Evolutionary conservation across 2,888 invertebrate genomes (phyloP).

Genomic region (Pammene aurita): DNA sequence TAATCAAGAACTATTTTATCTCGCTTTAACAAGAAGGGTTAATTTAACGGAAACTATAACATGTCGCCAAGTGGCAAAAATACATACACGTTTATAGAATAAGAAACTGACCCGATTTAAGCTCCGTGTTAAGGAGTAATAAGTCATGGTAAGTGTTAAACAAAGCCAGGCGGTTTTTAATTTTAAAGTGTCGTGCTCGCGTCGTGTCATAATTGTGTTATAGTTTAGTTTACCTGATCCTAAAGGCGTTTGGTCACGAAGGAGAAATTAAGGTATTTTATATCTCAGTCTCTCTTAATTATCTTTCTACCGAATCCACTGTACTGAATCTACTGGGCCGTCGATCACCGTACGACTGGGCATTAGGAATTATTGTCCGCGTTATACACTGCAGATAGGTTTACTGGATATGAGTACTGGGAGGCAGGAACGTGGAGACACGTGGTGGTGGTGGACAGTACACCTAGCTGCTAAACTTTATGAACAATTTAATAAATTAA

Average conservation of each 20-base stretch:
- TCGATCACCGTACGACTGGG: too few relatives aligned
- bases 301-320: too few relatives aligned
- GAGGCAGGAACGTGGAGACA: too few relatives aligned
- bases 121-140: slow-evolving; percentile 24
- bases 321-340: background rate
- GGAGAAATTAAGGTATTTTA: slow-evolving; percentile 25
- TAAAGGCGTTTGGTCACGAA: slow-evolving; percentile 29
- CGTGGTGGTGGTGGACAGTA: too few relatives aligned
- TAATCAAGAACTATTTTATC: too few relatives aligned
- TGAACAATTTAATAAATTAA: too few relatives aligned
- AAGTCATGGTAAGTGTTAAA: slow-evolving; percentile 31
- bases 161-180: slow-evolving; percentile 27
- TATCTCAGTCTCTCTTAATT: background rate
- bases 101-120: slow-evolving; percentile 20
- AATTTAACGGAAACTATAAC: too few relatives aligned
- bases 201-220: slow-evolving; percentile 30
- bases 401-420: too few relatives aligned
- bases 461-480: too few relatives aligned
- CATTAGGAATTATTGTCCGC: too few relatives aligned
- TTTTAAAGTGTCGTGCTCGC: slow-evolving; percentile 31
- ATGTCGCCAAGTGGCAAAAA: background rate
- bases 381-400: too few relatives aligned
- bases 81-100: background rate
- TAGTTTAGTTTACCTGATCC: slow-evolving; percentile 31
- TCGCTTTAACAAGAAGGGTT: too few relatives aligned